Evolutionary conservation across 2,888 invertebrate species (phyloP).

Genomic region (Agapetus fuscipes): DNA sequence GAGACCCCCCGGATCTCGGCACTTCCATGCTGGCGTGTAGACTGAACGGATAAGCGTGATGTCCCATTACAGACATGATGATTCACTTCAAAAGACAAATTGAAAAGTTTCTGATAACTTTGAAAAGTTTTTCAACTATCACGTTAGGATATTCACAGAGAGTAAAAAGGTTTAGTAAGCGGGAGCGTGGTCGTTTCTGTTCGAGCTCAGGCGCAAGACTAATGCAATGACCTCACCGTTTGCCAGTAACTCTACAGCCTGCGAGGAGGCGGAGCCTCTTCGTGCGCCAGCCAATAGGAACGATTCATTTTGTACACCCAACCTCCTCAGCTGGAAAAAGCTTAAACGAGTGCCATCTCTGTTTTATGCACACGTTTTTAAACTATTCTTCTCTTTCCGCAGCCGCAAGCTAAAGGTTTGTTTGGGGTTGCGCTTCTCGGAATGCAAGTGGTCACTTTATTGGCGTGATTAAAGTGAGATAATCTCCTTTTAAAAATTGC

Average conservation of each 20-base stretch:
- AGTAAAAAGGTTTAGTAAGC: background rate
- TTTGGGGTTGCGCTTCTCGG: conserved; percentile 4
- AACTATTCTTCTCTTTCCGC: conserved; percentile 4
- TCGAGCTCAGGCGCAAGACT: conserved; percentile 17
- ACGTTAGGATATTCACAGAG: background rate
- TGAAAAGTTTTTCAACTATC: too few species aligned
- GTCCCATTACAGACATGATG: conserved; percentile 41
- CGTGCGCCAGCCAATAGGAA: conserved; percentile 12
- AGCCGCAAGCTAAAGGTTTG: conserved; percentile 1
- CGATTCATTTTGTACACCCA: conserved; percentile 7
- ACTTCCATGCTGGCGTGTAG: conserved; percentile 43
- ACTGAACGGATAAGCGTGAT: conserved; percentile 45
- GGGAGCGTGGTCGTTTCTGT: conserved; percentile 5
- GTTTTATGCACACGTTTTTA: background rate
- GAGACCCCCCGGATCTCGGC: conserved; percentile 39
- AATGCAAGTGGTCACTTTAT: conserved; percentile 11
- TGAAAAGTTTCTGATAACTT: background rate
- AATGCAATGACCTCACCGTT: conserved; percentile 16
- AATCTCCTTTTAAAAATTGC: conserved; percentile 3
- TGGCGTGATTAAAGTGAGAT: conserved; percentile 4
- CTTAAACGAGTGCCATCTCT: conserved; percentile 5
- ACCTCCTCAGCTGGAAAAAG: conserved; percentile 7
- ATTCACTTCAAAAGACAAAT: conserved; percentile 13
- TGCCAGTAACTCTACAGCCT: conserved; percentile 9
- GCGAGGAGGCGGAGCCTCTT: conserved; percentile 10